phyloP scores from a whole-genome alignment of 2,113 vertebrate genomes.

The Gymnarchus niloticus region DNA sequence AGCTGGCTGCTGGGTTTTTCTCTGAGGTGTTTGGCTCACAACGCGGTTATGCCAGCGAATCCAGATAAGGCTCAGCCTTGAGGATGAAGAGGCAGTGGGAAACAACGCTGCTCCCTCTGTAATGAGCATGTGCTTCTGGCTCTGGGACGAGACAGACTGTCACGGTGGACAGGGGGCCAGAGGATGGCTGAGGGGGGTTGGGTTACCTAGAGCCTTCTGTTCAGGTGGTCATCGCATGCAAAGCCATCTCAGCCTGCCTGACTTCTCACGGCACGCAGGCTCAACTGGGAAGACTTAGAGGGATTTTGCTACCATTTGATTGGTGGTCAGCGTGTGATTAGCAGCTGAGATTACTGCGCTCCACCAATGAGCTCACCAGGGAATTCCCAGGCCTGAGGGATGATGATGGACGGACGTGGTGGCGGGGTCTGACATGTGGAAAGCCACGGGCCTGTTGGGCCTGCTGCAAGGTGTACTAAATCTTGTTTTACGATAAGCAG shows the following conservation, averaged over 20 bases:
- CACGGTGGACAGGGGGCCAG: background rate
- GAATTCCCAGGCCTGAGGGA: background rate
- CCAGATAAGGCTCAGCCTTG: slow-evolving; percentile 1
- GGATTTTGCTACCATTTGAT: background rate
- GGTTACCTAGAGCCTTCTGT: background rate
- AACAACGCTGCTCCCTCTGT: background rate
- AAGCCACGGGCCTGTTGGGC: background rate
- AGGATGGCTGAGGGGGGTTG: background rate
- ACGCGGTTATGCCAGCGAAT: background rate
- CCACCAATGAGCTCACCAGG: background rate
- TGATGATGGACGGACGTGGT: background rate
- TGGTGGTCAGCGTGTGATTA: background rate
- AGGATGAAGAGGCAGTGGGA: background rate
- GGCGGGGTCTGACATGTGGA: background rate
- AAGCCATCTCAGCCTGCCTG: background rate
- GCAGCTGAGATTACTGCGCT: background rate
- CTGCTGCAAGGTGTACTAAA: background rate
- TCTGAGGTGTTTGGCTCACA: background rate
- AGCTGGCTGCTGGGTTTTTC: background rate
- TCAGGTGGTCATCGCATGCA: background rate
- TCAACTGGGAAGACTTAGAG: background rate
- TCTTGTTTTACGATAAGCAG: background rate
- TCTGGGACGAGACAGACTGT: background rate
- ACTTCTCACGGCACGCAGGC: background rate
- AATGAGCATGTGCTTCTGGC: background rate